A percentile compares a stretch with the other conserved stretches of the same genome.
Conservation (phyloP, 1,140 invertebrate genomes). For the Sesamia nonagrioides region DNA sequence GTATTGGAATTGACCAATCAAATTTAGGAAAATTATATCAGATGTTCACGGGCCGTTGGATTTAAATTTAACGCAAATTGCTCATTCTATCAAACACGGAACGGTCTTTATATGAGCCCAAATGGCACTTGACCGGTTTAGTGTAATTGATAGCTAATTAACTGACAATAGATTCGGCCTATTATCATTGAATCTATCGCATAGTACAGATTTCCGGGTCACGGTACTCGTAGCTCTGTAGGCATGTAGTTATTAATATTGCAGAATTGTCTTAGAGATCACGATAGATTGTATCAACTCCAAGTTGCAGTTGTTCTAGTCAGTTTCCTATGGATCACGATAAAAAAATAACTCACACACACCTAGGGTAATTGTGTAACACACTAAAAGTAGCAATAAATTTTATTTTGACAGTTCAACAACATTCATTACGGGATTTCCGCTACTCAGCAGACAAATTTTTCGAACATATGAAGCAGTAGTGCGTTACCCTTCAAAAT, state of each 20-base stretch:
- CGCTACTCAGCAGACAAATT: too few species aligned
- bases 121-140: conserved; percentile 22
- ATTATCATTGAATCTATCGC: conserved; percentile 10
- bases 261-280: background rate
- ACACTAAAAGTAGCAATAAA: too few species aligned
- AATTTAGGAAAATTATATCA: too few species aligned
- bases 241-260: background rate
- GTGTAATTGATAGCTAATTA: conserved; percentile 20
- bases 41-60: background rate
- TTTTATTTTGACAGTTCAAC: too few species aligned
- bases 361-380: too few species aligned
- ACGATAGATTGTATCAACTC: background rate
- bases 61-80: too few species aligned
- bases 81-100: background rate
- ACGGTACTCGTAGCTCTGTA: background rate
- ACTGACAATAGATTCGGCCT: conserved; percentile 33
- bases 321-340: too few species aligned
- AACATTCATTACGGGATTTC: too few species aligned
- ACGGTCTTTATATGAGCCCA: background rate
- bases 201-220: conserved; percentile 16
- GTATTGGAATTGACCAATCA: background rate
- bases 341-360: too few species aligned
- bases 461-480: too few species aligned
- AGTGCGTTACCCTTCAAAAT: too few species aligned
- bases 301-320: too few species aligned